Evolutionary conservation across 2,797 vertebrate species (phyloP), one percentile per base, ranked within the genome.

Genomic region (Florisuga fusca): DNA sequence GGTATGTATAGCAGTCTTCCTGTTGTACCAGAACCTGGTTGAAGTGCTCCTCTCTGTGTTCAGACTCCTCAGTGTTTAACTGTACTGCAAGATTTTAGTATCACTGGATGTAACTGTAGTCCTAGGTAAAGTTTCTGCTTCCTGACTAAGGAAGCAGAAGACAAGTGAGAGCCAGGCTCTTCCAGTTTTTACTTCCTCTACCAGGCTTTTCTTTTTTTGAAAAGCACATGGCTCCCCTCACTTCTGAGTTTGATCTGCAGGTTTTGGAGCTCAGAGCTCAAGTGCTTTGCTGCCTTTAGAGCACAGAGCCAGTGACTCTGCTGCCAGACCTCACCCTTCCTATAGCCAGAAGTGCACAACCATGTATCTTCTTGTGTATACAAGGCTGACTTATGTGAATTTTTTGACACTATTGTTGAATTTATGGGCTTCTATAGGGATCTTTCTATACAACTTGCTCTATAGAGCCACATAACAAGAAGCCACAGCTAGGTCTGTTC

Each of bases 401-500:
- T 76, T 90, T 92, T 89, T 89, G 79, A 85, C 34, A 41, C 50
- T 74, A 36, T 66, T 83, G 31, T 91, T 80, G 38, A 89, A 83
- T 89, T 68, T 69, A 50, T 17, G 59, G 46, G 33, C 54, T 91
- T 93, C 59, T 80, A 6, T 26, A 77, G n/a, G 36, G 66, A 72
- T 78, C 69, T 90, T 93, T 88, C 34, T 90, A 45, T 94, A 55
- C 2, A 9, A 75, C 80, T 78, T 81, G 55, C 73, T 92, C 82
- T 81, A 50, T 45, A 76, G 51, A 83, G 61, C 38, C 38, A 20
- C 11, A 1, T 57, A 88, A 66, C 38, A 53, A 31, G 68, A 85
- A 71, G 84, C 55, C 50, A 85, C 4, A 1, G 23, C 15, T 55
- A 41, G 48, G 73, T 77, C 66, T 78, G 6, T 17, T 86, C 36